Base-by-base conservation (phyloP, 2,888 invertebrate species). In the Aporophyla nigra region DNA sequence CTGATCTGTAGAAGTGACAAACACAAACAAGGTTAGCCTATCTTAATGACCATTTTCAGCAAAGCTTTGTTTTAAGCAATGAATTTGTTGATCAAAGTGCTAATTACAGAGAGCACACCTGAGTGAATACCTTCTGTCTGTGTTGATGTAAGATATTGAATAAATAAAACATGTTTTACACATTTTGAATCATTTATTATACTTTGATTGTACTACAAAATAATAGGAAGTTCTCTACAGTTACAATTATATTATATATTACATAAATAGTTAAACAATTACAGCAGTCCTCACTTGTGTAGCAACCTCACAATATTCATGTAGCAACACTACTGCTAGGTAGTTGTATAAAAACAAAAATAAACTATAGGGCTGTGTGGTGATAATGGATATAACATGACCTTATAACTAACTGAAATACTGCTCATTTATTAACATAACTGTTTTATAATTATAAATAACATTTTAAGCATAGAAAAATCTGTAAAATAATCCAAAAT, bases 201-300 rank as follows among this genome's bases (percentile, higher is more conserved):
- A 95, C 91, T 94, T 95, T 93, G 94, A 96, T 96, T 96, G 96
- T 96, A 96, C 96, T 96, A 96, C 96, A 96, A 96, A 96, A 96
- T 96, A 96, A 96, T 96, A 96, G 96, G 96, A 96, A 96, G 95
- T 93, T 96, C 93, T 96, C 96, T 96, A 96, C 96, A 96, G 93
- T 95, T 96, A 96, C 93, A 93, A 85, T 88, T 86, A 86, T 85
- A 93, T 95, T 92, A 94, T 95, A 96, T 96, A 93, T 94, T 96
- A 96, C 95, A 96, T 95, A 96, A 95, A 96, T 95, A 95, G 93
- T 93, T 91, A 95, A 95, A 94, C 93, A 94, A 94, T 93, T 93
- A 93, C 91, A 93, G 93, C 93, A 94, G 93, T 94, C 92, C 91
- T 92, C 93, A 90, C 87, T 91, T 89, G 90, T 92, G 90, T 92